These are phyloP conservation scores for Clarias fuscus DNA, from an alignment of 2,797 vertebrate species.

Conservation along the genomic window DNA sequence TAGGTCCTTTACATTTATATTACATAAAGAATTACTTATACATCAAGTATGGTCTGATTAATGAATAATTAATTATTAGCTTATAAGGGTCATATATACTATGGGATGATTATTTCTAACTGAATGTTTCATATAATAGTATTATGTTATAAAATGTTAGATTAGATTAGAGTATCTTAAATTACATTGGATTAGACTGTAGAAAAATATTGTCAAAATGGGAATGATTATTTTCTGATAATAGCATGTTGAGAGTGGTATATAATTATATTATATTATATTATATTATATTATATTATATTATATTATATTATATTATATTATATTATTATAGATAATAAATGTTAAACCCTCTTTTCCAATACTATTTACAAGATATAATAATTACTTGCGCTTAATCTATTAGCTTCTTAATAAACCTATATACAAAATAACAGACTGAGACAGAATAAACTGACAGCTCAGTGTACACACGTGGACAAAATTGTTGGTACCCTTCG, in stretches of 20 bases:
- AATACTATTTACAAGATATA: neutral
- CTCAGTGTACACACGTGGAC: neutral
- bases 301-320: neutral
- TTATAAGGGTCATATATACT: neutral
- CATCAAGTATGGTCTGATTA: neutral
- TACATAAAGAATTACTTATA: neutral
- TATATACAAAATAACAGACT: neutral
- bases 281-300: neutral
- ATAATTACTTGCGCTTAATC: neutral
- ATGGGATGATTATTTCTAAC: neutral
- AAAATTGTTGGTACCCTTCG: too few relatives aligned
- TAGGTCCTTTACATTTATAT: neutral
- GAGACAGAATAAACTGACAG: neutral
- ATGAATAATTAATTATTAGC: neutral
- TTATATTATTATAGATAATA: neutral
- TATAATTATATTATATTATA: neutral
- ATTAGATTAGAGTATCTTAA: neutral
- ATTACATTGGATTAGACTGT: neutral
- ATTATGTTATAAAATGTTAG: neutral
- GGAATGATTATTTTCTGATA: too few relatives aligned
- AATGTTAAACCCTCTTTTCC: neutral
- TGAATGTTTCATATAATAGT: neutral
- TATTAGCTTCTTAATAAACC: neutral
- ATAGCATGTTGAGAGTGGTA: too few relatives aligned
- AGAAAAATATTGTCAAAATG: too few relatives aligned